A percentile compares a stretch with the other conserved stretches of the same genome.
Evolutionary conservation across 2,797 vertebrate genomes (phyloP).

Genomic region (Neosalanx taihuensis): DNA sequence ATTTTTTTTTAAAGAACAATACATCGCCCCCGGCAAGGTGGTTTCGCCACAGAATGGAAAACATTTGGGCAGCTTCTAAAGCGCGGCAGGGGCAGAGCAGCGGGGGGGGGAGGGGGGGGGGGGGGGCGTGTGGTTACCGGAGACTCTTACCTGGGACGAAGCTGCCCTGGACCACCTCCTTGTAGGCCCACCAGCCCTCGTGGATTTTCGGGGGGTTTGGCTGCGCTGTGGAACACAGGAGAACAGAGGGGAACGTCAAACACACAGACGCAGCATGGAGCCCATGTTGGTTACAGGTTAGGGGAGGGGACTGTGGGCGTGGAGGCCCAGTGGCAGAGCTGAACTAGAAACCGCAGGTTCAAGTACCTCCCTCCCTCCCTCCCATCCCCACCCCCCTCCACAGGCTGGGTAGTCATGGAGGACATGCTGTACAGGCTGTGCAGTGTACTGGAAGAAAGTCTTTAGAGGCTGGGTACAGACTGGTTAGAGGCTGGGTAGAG

Average conservation of each 20-base stretch:
- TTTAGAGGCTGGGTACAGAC: conserved; percentile 57
- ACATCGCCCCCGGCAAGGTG: conserved; percentile 49
- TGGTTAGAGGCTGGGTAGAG: no score
- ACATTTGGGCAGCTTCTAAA: conserved; percentile 26
- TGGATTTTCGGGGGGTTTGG: conserved; percentile 96
- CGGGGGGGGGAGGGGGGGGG: background rate
- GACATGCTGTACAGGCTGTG: conserved; percentile 39
- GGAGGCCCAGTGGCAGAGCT: background rate
- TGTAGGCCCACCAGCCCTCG: conserved; percentile 99
- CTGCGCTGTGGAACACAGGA: conserved; percentile 79
- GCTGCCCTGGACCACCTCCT: conserved; percentile 98
- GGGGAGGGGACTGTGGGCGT: no score
- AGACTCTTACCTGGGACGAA: conserved; percentile 92
- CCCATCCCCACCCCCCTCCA: no score
- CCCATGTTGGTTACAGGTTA: no score
- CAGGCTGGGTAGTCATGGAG: conserved; percentile 61
- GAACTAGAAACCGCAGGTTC: no score
- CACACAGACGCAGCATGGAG: background rate
- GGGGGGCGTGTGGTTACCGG: conserved; percentile 10
- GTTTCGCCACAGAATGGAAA: conserved; percentile 21
- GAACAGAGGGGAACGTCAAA: conserved; percentile 35
- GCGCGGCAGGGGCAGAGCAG: no score
- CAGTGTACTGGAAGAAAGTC: conserved; percentile 67
- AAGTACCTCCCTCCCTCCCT: no score
- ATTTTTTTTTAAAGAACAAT: no score